Base-by-base conservation (phyloP, 2,888 invertebrate species). In the Andricus quercusramuli region DNA sequence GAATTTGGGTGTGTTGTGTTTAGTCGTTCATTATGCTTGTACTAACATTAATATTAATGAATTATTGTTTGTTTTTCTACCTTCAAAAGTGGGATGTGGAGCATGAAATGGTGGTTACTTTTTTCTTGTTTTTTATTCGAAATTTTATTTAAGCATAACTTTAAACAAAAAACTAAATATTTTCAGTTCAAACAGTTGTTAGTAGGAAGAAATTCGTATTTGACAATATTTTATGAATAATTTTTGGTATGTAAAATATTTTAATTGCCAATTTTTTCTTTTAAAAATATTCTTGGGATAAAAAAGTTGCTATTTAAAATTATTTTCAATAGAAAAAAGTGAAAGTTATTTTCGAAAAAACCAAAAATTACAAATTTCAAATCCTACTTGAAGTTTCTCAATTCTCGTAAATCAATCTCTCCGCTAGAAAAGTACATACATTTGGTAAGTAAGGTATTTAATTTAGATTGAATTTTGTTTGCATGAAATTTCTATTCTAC, bases 1-100 rank as follows among this genome's bases (percentile, higher is more conserved):
- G 74, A n/a, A 74, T 74, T 56, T 56, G 51, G n/a, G 29, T 56
- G n/a, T 74, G 32, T 56, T 70, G 51, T 47, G 65, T 32, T 37
- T 29, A 37, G 32, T 20, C 20, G 8, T 67, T 41, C n/a, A 67
- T 41, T 41, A 41, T 20, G 67, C 41, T 67, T 67, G 11, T 22
- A 41, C 41, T 67, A 32, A 56, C 4, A 13, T 56, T 56, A 32
- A 32, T 13, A 13, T 74, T 56, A 32, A 29, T 64, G 15, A 5
- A 64, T 29, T 64, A 29, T 59, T 59, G 56, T 59, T 47, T n/a
- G 8, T 56, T 11, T 22, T 64, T 64, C 20, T 29, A 64, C 17
- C 13, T 62, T 62, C 25, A 3, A 62, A 62, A 25, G 62, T 62
- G 25, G 15, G 62, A 62, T 62, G 13, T 62, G 25, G 13, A 62